Percentiles rank a stretch among this genome's conserved stretches.
Evolutionary conservation across 2,797 vertebrate species (phyloP).

Genomic region (Emys orbicularis): DNA sequence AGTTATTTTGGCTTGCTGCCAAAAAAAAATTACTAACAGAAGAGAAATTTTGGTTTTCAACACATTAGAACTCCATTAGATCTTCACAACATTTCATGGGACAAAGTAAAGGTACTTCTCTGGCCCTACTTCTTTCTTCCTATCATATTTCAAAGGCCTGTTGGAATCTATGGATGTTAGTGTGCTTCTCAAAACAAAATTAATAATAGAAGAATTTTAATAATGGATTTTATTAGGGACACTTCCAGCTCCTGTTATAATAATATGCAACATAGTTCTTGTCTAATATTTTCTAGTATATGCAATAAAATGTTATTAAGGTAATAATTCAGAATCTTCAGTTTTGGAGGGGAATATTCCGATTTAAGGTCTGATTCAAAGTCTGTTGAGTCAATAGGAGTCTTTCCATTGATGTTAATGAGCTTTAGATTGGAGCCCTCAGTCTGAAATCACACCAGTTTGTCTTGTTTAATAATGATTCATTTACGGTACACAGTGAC

Average conservation of each 20-base stretch:
- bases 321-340: not conserved
- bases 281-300: not conserved
- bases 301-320: not conserved
- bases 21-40: no score
- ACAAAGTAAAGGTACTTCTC: not conserved
- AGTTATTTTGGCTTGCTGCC: no score
- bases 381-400: not conserved
- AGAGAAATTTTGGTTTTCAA: no score
- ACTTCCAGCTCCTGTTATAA: not conserved
- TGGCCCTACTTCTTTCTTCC: not conserved
- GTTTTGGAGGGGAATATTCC: not conserved
- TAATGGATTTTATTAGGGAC: not conserved
- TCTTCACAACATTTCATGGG: not conserved
- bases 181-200: not conserved
- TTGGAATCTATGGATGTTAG: not conserved
- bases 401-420: not conserved
- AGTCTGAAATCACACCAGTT: not conserved
- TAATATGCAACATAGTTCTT: not conserved
- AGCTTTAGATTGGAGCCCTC: not conserved
- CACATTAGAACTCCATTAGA: not conserved
- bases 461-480: not conserved
- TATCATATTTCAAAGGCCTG: not conserved
- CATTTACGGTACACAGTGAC: not conserved
- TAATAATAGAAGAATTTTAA: not conserved
- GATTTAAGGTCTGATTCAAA: not conserved